These are phyloP conservation scores for Arbacia lixula DNA, from an alignment of 53 echinoderm and acorn worm species.

Conservation along the genomic window DNA sequence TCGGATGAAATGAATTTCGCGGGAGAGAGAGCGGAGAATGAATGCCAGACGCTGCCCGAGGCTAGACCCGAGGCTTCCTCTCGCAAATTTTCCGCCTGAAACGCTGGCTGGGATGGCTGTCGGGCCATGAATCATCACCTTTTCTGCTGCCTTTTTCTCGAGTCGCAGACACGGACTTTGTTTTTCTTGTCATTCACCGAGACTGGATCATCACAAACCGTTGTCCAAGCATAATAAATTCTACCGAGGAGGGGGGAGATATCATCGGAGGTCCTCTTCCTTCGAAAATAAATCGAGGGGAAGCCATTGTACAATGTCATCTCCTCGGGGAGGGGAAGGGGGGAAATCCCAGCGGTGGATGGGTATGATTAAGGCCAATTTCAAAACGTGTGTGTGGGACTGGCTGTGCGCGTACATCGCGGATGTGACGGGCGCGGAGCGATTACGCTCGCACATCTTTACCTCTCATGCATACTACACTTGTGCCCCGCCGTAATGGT, in stretches of 20 bases:
- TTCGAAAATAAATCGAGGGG: conserved; percentile 24
- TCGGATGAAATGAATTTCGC: conserved; percentile 15
- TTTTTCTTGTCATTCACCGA: conserved; percentile 41
- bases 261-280: conserved; percentile 29
- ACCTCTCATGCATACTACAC: too few species aligned
- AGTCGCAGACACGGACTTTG: conserved; percentile 9
- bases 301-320: conserved; percentile 33
- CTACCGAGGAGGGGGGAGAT: conserved; percentile 1
- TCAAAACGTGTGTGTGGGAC: not conserved
- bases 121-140: conserved; percentile 31
- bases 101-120: not conserved
- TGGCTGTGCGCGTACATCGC: not conserved
- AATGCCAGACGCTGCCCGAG: conserved; percentile 18
- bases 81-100: conserved; percentile 26
- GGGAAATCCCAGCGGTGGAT: conserved; percentile 34
- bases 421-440: not conserved
- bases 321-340: not conserved
- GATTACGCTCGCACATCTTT: too few species aligned
- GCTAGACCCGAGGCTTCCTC: conserved; percentile 26
- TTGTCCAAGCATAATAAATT: conserved; percentile 49
- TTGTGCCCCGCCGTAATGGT: too few species aligned
- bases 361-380: conserved; percentile 41
- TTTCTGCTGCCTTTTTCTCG: conserved; percentile 26
- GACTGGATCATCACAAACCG: conserved; percentile 41
- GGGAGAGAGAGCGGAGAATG: not conserved